Conservation (phyloP, 2,888 invertebrate genomes). For the Lasius fuliginosus region DNA sequence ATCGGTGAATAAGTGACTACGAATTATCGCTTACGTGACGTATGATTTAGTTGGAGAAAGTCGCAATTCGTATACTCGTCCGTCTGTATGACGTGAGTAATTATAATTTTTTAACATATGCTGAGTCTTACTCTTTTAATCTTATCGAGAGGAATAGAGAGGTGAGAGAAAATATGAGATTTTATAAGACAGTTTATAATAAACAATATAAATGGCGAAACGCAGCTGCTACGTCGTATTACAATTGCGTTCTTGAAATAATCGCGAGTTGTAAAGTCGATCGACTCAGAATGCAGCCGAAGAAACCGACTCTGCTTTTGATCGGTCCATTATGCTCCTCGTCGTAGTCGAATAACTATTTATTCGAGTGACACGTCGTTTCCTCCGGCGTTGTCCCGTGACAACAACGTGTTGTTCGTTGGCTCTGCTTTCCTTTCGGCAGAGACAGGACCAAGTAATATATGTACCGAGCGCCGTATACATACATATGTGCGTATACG, state of each 20-base stretch:
- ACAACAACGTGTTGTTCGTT: slow-evolving; percentile 70
- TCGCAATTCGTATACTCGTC: slow-evolving; percentile 20
- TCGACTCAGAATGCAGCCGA: slow-evolving; percentile 34
- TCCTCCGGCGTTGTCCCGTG: slow-evolving; percentile 75
- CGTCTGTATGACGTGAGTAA: slow-evolving; percentile 17
- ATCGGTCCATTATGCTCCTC: slow-evolving; percentile 51
- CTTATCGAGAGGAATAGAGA: not conserved
- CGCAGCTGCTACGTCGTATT: slow-evolving; percentile 11
- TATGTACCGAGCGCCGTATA: not conserved
- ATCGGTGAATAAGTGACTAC: slow-evolving; percentile 33
- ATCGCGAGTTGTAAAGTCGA: slow-evolving; percentile 61
- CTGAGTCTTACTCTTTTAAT: not conserved
- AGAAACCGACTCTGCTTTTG: slow-evolving; percentile 59
- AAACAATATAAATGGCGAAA: not conserved
- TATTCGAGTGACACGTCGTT: slow-evolving; percentile 73
- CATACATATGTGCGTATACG: slow-evolving; percentile 10
- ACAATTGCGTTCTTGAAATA: slow-evolving; percentile 27
- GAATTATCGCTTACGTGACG: slow-evolving; percentile 31
- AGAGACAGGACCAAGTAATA: slow-evolving; percentile 62
- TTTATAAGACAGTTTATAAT: not conserved
- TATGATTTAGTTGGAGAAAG: slow-evolving; percentile 21
- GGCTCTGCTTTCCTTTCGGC: slow-evolving; percentile 62
- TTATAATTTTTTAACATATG: slow-evolving; percentile 10
- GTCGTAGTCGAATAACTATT: slow-evolving; percentile 66
- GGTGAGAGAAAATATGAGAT: not conserved